Evolutionary conservation across 2,888 invertebrate species (phyloP).

Genomic region (Serripes groenlandicus): DNA sequence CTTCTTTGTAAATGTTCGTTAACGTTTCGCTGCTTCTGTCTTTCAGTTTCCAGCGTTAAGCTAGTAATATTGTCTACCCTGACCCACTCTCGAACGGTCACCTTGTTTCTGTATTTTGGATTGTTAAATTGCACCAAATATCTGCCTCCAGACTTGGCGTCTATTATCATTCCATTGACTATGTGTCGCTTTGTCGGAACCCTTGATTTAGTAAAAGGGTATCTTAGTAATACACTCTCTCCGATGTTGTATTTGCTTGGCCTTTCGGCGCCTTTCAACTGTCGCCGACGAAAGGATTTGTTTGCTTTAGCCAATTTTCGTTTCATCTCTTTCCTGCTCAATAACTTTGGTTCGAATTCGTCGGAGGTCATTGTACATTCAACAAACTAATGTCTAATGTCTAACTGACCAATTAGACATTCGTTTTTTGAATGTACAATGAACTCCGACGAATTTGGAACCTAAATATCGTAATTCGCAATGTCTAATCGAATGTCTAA

Average conservation of each 20-base stretch:
- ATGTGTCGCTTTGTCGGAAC: slow-evolving; percentile 30
- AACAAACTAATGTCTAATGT: no score
- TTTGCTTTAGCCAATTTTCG: slow-evolving; percentile 14
- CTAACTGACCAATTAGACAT: no score
- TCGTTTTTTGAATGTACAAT: no score
- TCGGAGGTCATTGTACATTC: no score
- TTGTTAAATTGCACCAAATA: slow-evolving; percentile 15
- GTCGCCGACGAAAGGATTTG: not conserved
- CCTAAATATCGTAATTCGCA: no score
- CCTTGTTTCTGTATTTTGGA: slow-evolving; percentile 1
- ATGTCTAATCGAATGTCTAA: no score
- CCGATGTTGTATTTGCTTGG: slow-evolving; percentile 35
- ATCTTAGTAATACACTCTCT: slow-evolving; percentile 18
- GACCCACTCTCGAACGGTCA: slow-evolving; percentile 20
- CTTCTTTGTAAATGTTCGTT: not conserved
- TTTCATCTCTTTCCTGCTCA: not conserved
- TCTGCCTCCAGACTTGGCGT: not conserved
- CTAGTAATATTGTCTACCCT: slow-evolving; percentile 35
- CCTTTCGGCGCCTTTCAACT: slow-evolving; percentile 6
- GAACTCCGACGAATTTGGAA: no score
- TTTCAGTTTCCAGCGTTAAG: slow-evolving; percentile 10
- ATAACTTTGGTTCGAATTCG: not conserved
- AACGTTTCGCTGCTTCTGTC: not conserved
- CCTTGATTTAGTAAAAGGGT: slow-evolving; percentile 29
- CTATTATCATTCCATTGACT: slow-evolving; percentile 10